Evolutionary conservation across 1,140 invertebrate genomes (phyloP).

Genomic region (Danaus melanippus): DNA sequence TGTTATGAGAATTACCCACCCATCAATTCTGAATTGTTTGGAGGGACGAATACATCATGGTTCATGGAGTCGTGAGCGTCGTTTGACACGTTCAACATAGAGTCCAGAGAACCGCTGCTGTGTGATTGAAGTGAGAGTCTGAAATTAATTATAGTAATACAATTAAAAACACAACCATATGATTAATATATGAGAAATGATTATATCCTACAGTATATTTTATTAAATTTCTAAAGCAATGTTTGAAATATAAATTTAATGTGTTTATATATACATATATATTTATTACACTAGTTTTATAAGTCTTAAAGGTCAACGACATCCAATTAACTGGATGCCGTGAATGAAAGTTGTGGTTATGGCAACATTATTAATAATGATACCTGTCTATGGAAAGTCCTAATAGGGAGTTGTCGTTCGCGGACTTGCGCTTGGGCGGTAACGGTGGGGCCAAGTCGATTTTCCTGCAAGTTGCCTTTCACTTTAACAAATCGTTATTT

Average conservation of each 20-base stretch:
- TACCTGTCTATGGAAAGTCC: constrained; percentile 66
- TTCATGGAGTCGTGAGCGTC: constrained; percentile 75
- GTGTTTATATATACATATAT: too few species aligned
- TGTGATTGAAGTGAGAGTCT: constrained; percentile 76
- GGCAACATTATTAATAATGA: constrained; percentile 4
- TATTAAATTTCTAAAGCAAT: too few species aligned
- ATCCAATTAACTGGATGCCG: too few species aligned
- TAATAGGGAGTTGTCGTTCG: constrained; percentile 60
- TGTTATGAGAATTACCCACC: constrained; percentile 34
- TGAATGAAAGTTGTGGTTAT: too few species aligned
- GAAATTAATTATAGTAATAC: constrained; percentile 12
- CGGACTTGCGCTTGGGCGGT: constrained; percentile 66
- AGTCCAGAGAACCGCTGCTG: constrained; percentile 86
- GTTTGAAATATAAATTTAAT: too few species aligned
- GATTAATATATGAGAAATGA: too few species aligned
- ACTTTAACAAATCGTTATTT: constrained; percentile 27
- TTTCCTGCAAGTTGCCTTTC: constrained; percentile 61
- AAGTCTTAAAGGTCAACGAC: too few species aligned
- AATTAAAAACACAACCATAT: too few species aligned
- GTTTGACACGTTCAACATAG: constrained; percentile 85
- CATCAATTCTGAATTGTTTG: constrained; percentile 49
- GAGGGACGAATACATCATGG: constrained; percentile 62
- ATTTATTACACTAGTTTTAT: too few species aligned
- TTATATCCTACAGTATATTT: too few species aligned
- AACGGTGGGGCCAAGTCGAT: constrained; percentile 67